Conservation (phyloP, 30 jellyfish, hydroid and myxozoan species). For the Turritopsis dohrnii region DNA sequence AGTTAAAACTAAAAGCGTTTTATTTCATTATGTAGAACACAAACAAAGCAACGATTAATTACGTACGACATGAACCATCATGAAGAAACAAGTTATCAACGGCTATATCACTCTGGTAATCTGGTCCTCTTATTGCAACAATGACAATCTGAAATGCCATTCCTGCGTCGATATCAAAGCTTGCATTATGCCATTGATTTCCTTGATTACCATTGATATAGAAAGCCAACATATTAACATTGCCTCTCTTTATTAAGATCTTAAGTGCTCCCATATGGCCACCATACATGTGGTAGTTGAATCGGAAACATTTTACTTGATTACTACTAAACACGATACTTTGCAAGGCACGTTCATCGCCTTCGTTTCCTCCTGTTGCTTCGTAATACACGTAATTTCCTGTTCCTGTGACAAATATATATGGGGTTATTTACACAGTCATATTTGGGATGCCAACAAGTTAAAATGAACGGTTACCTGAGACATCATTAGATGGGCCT, state of each 20-base stretch:
- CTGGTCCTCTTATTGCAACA: slow-evolving; percentile 63
- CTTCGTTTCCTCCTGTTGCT: not conserved
- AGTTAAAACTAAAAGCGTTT: not conserved
- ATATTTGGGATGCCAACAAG: too few species aligned
- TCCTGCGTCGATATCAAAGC: slow-evolving; percentile 44
- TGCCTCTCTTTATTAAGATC: slow-evolving; percentile 33
- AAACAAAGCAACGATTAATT: not conserved
- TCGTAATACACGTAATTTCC: not conserved
- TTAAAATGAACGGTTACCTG: not conserved
- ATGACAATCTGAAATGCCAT: slow-evolving; percentile 35
- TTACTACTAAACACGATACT: slow-evolving; percentile 7
- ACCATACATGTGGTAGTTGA: slow-evolving; percentile 84
- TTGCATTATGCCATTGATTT: slow-evolving; percentile 60
- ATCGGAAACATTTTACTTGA: slow-evolving; percentile 53
- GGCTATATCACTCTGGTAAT: slow-evolving; percentile 70
- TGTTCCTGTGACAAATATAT: not conserved
- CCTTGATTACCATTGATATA: slow-evolving; percentile 65
- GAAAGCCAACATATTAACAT: slow-evolving; percentile 39
- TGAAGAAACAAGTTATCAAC: slow-evolving; percentile 62
- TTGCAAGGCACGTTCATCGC: not conserved
- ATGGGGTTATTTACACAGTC: too few species aligned
- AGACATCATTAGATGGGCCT: not conserved
- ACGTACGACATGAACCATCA: slow-evolving; percentile 54
- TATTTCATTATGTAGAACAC: too few species aligned
- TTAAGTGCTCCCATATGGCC: slow-evolving; percentile 66